Base-by-base conservation (phyloP, 2,113 vertebrate genomes). In the Romanogobio albipinnatus region DNA sequence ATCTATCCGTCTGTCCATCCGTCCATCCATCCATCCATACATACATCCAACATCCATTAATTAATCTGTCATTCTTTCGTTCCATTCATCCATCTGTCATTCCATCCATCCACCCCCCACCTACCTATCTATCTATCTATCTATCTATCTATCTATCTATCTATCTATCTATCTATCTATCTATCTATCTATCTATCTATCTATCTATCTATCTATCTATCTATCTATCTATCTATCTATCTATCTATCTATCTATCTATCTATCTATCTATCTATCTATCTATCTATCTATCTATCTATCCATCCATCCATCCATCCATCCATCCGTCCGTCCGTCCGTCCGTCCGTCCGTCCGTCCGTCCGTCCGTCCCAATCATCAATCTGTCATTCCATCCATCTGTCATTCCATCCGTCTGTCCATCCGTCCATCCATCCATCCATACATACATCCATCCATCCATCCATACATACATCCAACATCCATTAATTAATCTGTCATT, bases 321-420 rank as follows among this genome's bases (percentile, higher is more conserved):
- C 22, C 22, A 17, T 59, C 9, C 5, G 9, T n/a, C 56, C n/a
- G 1, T 59, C 56, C 0, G 1, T 53, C 51, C 0, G 2, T 59
- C 6, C 2, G 2, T 59, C 19, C 22, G 9, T 59, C 19, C 22
- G 9, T 59, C 17, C 2, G 0, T n/a, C 56, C 2, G 1, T 59
- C 4, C n/a, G n/a, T n/a, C n/a, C n/a, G n/a, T n/a, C n/a, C n/a
- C n/a, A n/a, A n/a, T n/a, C n/a, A n/a, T n/a, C n/a, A n/a, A n/a
- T n/a, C n/a, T n/a, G n/a, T n/a, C 56, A 0, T 1, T 22, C 19
- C 1, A 2, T 58, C 17, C 0, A 2, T n/a, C 56, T 9, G 2
- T n/a, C 22, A 1, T 2, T 59, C 56, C 22, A n/a, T n/a, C n/a
- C n/a, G n/a, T n/a, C n/a, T n/a, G n/a, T 29, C 26, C 11, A 13